These are phyloP conservation scores for Onychorhynchus coronatus DNA, from an alignment of 2,113 vertebrate genomes.

Conservation along the genomic window DNA sequence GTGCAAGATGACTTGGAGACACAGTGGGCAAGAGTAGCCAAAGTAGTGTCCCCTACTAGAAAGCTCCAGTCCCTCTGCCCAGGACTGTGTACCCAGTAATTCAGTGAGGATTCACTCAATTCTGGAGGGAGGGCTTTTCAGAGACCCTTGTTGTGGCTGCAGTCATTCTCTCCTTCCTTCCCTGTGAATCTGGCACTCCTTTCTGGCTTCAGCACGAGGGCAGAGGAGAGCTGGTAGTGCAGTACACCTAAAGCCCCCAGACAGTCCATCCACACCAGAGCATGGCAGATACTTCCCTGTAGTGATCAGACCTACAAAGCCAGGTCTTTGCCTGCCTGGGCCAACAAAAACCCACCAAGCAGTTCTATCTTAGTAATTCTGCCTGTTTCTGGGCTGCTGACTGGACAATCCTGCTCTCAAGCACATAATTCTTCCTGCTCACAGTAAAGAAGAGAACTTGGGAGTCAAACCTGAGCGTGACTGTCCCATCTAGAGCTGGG, in stretches of 20 bases:
- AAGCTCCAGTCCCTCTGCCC: not conserved
- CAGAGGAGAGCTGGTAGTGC: not conserved
- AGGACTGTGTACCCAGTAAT: not conserved
- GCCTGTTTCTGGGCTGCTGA: not conserved
- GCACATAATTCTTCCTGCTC: not conserved
- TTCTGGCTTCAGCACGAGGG: not conserved
- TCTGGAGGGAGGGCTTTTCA: not conserved
- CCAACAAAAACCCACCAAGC: not conserved
- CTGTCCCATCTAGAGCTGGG: not conserved
- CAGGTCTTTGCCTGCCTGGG: not conserved
- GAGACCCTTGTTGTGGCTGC: not conserved
- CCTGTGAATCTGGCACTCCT: not conserved
- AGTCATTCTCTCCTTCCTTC: constrained; percentile 25
- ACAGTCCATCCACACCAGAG: not conserved
- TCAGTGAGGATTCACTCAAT: not conserved
- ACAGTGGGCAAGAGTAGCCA: not conserved
- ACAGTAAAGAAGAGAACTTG: not conserved
- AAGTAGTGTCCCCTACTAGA: not conserved
- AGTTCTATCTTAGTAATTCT: not conserved
- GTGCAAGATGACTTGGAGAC: not conserved
- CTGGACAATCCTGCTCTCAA: not conserved
- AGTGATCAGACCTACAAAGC: not conserved
- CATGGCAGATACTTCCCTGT: not conserved
- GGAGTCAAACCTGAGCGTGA: not conserved
- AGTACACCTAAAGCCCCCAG: not conserved